Base-by-base conservation (phyloP, 2,888 invertebrate species). In the Pterostichus niger region DNA sequence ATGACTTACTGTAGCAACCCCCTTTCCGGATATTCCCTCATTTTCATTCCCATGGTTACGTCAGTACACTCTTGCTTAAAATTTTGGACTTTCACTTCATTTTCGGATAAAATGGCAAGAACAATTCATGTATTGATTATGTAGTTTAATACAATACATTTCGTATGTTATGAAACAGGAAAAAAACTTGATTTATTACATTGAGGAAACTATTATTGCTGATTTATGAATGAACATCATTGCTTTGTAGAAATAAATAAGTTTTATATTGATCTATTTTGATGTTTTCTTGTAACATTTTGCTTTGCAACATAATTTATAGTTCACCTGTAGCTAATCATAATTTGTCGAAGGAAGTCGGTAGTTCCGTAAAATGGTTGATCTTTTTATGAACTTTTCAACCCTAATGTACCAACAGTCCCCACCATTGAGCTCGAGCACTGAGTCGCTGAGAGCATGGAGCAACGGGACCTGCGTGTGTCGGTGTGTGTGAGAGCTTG, bases 21-120 rank as follows among this genome's bases (percentile, higher is more conserved):
- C 78, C 76, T 61, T 59, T 78, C 59, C 78, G 78, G 78, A 44
- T 78, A 78, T 78, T 56, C 78, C 61, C 46, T 56, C 46, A 78
- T 78, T 78, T 78, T 78, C 61, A 78, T 78, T 78, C 78, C 78
- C 78, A 78, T 78, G 78, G 78, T 78, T 78, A 78, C 78, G 59
- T 78, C 78, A 9, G 78, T 78, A 78, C 78, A 78, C 46, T 78
- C 78, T 44, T 44, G 17, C 44, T 78, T 61, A 78, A 24, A 61
- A 78, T 44, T 59, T 78, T 59, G 13, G 17, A 13, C 9, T 49
- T 46, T 52, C 33, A 31, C 10, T n/a, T n/a, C 13, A 64, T 64
- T 64, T 64, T 64, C 40, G 40, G 40, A 7, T 40, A 40, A 40
- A 3, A 40, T 3, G 9, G 6, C 40, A 40, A 7, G 3, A 40